Percentiles rank a stretch among this genome's conserved stretches.
Conservation (phyloP, 2,888 invertebrate genomes). For the Stratiomys singularior region DNA sequence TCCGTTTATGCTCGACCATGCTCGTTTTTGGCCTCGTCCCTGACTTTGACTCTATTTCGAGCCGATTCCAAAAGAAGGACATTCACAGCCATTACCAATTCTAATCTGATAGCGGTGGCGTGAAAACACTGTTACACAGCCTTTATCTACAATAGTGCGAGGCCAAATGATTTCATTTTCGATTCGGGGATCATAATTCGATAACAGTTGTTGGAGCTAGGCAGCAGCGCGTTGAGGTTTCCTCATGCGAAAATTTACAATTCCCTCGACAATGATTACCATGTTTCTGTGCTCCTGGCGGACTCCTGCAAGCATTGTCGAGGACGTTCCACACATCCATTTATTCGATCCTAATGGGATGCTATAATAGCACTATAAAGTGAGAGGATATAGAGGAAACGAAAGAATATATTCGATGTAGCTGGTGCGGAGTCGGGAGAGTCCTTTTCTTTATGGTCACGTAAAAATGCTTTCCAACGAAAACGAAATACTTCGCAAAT, state of each 20-base stretch:
- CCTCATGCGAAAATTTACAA: slow-evolving; percentile 45
- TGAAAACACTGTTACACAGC: slow-evolving; percentile 39
- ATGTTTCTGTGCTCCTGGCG: slow-evolving; percentile 42
- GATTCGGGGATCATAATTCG: slow-evolving; percentile 46
- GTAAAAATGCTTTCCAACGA: slow-evolving; percentile 36
- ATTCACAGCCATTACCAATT: slow-evolving; percentile 41
- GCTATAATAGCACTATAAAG: slow-evolving; percentile 42
- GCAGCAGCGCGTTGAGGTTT: neutral
- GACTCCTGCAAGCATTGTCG: slow-evolving; percentile 28
- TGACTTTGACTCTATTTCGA: slow-evolving; percentile 32
- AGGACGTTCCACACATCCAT: slow-evolving; percentile 40
- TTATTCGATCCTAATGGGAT: slow-evolving; percentile 42
- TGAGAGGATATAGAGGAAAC: slow-evolving; percentile 37
- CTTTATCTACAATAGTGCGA: slow-evolving; percentile 37
- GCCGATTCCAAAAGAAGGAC: slow-evolving; percentile 32
- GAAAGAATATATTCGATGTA: slow-evolving; percentile 19
- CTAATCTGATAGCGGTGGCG: slow-evolving; percentile 44
- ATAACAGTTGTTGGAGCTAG: neutral
- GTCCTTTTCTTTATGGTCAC: slow-evolving; percentile 46
- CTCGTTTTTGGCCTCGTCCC: neutral
- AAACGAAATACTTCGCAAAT: slow-evolving; percentile 32
- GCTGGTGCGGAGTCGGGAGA: slow-evolving; percentile 8
- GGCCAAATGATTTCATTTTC: slow-evolving; percentile 46
- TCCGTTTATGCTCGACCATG: neutral
- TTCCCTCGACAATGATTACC: slow-evolving; percentile 47